Base-by-base conservation (phyloP, 2,888 invertebrate species). In the Pollenia amentaria region DNA sequence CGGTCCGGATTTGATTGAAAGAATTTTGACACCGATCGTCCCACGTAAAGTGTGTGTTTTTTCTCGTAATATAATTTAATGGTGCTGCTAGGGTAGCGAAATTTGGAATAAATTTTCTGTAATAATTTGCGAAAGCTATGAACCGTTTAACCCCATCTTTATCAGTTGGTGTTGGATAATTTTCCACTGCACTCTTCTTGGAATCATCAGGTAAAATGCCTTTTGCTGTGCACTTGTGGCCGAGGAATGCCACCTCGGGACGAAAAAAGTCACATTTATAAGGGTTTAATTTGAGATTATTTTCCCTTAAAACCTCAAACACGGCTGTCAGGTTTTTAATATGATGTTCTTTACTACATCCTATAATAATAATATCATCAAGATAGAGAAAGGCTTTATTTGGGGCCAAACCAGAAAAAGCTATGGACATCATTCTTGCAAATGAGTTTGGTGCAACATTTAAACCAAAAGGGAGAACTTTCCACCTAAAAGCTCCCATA, bases 71-170 rank as follows among this genome's bases (percentile, higher is more conserved):
- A 18, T 14, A 14, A 44, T 77, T 65, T 42, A 67, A 65, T 10
- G 77, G 77, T 40, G 77, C 77, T 44, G 67, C 76, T 9, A 65
- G n/a, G 6, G 64, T 18, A 18, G 67, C 44, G 18, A 67, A 67
- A 48, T 67, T 67, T 6, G 53, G 69, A 38, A 69, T 53, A 21
- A 69, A 69, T 14, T 38, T 6, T 29, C 69, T 69, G 38, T 77
- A 67, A 55, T 77, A 77, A 16, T 77, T 77, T 9, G 67, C 67
- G 44, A 77, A 67, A 14, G 76, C 76, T n/a, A 65, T 65, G 40
- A 77, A 77, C 14, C 76, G 65, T 65, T 40, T 21, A n/a, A 77
- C 55, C 1, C 57, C 53, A 67, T 77, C 77, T 42, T 77, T 77
- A 40, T 67, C 77, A 7, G 60, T 14, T 40, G 78, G 78, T 8